A percentile compares a stretch with the other conserved stretches of the same genome.
Conservation (phyloP, 2,113 vertebrate species). For the Myotis lucifugus region DNA sequence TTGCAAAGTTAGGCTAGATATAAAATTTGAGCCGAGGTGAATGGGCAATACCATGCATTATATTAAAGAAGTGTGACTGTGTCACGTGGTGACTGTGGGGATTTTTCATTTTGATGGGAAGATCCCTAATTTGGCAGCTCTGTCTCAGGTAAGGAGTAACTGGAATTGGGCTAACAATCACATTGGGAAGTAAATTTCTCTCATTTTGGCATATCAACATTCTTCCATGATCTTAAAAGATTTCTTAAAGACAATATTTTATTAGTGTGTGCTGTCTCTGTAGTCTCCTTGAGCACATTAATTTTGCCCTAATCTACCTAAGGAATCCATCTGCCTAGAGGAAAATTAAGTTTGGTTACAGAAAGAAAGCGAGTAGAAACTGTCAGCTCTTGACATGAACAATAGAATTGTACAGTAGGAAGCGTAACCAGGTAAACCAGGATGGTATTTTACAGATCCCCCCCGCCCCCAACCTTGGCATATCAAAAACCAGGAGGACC, state of each 20-base stretch:
- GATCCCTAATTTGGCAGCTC: background rate
- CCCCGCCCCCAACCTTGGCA: background rate
- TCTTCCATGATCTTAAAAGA: slow-evolving; percentile 14
- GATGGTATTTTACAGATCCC: background rate
- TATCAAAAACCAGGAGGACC: background rate
- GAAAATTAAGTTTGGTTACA: slow-evolving; percentile 45
- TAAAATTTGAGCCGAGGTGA: background rate
- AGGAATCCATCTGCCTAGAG: slow-evolving; percentile 12
- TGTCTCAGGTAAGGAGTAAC: background rate
- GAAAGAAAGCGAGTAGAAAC: slow-evolving; percentile 9
- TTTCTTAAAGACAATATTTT: slow-evolving; percentile 17
- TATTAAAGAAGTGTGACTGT: background rate
- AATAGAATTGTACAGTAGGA: background rate
- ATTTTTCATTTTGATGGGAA: slow-evolving; percentile 9
- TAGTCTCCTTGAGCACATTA: slow-evolving; percentile 27
- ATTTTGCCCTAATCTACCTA: background rate
- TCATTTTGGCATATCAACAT: background rate
- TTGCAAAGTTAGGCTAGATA: background rate
- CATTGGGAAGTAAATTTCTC: background rate
- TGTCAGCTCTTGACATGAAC: background rate
- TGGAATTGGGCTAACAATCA: slow-evolving; percentile 40
- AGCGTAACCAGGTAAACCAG: background rate
- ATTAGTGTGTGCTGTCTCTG: background rate
- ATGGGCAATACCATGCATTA: background rate
- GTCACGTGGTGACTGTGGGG: background rate